phyloP scores from a whole-genome alignment of 2,888 invertebrate species.

The Unio pictorum region DNA sequence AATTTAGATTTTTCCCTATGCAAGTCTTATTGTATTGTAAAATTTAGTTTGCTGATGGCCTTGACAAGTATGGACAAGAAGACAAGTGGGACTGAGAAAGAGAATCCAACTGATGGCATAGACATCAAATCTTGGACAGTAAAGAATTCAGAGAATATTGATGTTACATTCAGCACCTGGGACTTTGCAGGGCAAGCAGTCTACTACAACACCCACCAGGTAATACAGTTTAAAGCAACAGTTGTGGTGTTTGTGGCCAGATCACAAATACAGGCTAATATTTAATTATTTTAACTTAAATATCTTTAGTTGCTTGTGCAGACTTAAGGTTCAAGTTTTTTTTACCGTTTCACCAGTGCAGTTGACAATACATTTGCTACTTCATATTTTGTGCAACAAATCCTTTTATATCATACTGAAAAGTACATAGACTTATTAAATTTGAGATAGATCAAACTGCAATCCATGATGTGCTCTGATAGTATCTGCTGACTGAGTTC shows the following conservation, averaged over 20 bases:
- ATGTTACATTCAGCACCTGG: constrained; percentile 64
- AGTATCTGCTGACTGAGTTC: too few species aligned
- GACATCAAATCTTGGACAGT: constrained; percentile 65
- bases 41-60: constrained; percentile 61
- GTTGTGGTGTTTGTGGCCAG: background rate
- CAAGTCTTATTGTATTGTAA: background rate
- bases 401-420: too few species aligned
- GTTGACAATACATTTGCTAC: too few species aligned
- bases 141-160: constrained; percentile 36
- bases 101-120: constrained; percentile 66
- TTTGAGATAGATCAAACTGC: too few species aligned
- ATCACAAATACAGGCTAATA: background rate
- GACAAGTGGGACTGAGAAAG: constrained; percentile 54
- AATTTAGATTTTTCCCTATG: background rate
- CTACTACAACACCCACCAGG: constrained; percentile 70
- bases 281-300: background rate
- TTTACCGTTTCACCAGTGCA: too few species aligned
- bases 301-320: background rate
- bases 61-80: constrained; percentile 60
- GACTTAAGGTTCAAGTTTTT: background rate
- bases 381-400: too few species aligned
- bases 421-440: too few species aligned
- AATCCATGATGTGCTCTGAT: too few species aligned
- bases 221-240: constrained; percentile 10
- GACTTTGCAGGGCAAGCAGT: constrained; percentile 69